Evolutionary conservation across 2,888 invertebrate species (phyloP), one percentile per base, ranked within the genome.

Genomic region (Amiota minor): DNA sequence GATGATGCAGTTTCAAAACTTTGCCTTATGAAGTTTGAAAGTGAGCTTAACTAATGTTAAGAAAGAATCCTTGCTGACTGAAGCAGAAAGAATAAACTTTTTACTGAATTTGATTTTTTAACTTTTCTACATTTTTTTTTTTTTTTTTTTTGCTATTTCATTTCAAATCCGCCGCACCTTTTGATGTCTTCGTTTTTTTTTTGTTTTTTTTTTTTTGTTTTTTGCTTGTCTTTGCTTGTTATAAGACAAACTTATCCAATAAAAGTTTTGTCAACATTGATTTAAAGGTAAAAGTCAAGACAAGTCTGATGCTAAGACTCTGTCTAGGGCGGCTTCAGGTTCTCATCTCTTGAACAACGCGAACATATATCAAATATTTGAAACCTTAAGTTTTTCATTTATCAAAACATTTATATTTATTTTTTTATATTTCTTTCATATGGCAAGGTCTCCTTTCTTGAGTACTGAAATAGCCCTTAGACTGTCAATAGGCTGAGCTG

Each of bases 241-340:
- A 78, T 85, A 84, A 88, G 88, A 89, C 88, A 89, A 89, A 89
- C 88, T 89, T 89, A 89, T 89, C 89, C 89, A 89, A 89, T 89
- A 89, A 89, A 89, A 89, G 86, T 89, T 87, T 89, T 87, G 88
- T 87, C 86, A 88, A 88, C 88, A 88, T 88, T 88, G 88, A 88
- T 88, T 87, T 87, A 85, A 86, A 85, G 83, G 86, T 83, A 78
- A 76, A 69, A 77, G 82, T 35, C 35, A 35, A 35, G 35, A 6
- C 35, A 35, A 35, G 35, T 35, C 35, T 35, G 35, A 35, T 3
- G 6, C 35, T 35, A 35, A 35, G 35, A 35, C 35, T 35, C 35
- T 35, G 35, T 35, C 35, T 35, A 35, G 35, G 35, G 35, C 35
- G 2, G 35, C 35, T 35, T 35, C 35, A 35, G 35, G 35, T 35